Conservation (phyloP, 2,888 invertebrate species). For the Epirrita christyi region DNA sequence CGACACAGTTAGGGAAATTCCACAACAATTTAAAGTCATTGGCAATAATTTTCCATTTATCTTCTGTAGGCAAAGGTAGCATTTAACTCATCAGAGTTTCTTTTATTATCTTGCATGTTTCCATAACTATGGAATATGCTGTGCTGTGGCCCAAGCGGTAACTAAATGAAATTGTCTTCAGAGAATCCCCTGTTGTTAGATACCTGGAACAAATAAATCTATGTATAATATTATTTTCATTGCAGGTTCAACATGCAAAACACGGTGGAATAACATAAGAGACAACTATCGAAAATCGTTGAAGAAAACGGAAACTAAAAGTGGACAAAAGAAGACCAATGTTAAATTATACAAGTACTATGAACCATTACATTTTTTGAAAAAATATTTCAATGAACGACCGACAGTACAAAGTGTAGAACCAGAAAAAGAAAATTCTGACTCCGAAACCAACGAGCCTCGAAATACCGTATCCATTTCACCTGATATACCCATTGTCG, state of each 20-base stretch:
- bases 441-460: conserved; percentile 29
- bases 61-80: conserved; percentile 26
- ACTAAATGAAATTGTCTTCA: conserved; percentile 41
- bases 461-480: conserved; percentile 27
- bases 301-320: conserved; percentile 30
- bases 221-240: conserved; percentile 28
- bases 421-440: conserved; percentile 29
- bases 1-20: conserved; percentile 23
- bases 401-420: conserved; percentile 30
- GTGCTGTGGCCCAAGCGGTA: conserved; percentile 41
- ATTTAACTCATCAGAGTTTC: conserved; percentile 25
- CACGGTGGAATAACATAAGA: conserved; percentile 22
- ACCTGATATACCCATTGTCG: conserved; percentile 27
- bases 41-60: conserved; percentile 26
- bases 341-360: conserved; percentile 33
- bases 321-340: conserved; percentile 24
- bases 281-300: conserved; percentile 25
- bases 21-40: conserved; percentile 15
- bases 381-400: conserved; percentile 28
- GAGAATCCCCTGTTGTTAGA: conserved; percentile 43
- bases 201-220: conserved; percentile 41
- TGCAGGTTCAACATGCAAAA: conserved; percentile 31
- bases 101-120: conserved; percentile 29
- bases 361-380: conserved; percentile 28
- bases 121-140: conserved; percentile 37